phyloP scores from a whole-genome alignment of 2,113 vertebrate species.

The Nymphicus hollandicus region DNA sequence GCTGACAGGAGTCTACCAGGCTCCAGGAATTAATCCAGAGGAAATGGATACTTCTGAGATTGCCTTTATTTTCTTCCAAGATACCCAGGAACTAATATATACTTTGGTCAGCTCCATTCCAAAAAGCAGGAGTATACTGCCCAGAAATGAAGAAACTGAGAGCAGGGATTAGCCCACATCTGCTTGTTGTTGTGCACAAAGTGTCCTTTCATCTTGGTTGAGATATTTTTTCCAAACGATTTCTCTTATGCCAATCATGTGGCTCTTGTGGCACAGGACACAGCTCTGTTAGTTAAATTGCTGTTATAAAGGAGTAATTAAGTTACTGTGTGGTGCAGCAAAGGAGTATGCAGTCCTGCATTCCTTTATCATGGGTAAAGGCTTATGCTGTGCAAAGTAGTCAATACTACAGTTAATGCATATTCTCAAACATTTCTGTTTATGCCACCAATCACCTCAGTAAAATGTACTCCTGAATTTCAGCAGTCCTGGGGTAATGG shows the following conservation, averaged over 20 bases:
- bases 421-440: not conserved
- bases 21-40: conserved; percentile 37
- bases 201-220: not conserved
- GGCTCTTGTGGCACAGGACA: not conserved
- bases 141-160: conserved; percentile 18
- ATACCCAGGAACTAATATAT: not conserved
- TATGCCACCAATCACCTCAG: not conserved
- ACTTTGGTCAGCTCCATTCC: not conserved
- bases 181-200: conserved; percentile 2
- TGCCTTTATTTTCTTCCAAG: conserved; percentile 45
- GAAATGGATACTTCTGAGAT: conserved; percentile 42
- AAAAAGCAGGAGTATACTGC: not conserved
- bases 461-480: not conserved
- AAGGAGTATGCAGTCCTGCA: not conserved
- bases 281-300: not conserved
- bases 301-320: not conserved
- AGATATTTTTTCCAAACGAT: not conserved
- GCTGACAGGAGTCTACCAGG: not conserved
- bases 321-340: not conserved
- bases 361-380: not conserved
- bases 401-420: not conserved
- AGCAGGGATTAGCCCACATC: not conserved
- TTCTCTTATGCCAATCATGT: not conserved
- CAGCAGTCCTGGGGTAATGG: not conserved
- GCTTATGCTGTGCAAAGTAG: not conserved